A percentile compares a stretch with the other conserved stretches of the same genome.
These are phyloP conservation scores for Delphinapterus leucas DNA, from an alignment of 2,113 vertebrate species.

Conservation along the genomic window DNA sequence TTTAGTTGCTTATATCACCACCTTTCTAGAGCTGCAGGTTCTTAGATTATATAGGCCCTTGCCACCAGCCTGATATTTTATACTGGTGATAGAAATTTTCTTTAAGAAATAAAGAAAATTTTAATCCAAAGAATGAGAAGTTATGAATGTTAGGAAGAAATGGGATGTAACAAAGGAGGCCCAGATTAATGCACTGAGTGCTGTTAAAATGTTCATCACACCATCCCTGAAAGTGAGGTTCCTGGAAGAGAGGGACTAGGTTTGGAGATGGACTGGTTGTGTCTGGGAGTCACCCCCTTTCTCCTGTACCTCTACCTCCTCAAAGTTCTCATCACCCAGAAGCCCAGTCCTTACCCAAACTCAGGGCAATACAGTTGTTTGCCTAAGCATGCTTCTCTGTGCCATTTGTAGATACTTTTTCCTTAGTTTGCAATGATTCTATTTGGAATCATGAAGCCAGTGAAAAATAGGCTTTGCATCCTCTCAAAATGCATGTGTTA, in stretches of 20 bases:
- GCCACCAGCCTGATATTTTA: not conserved
- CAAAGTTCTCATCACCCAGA: not conserved
- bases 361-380: accelerated
- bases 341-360: not conserved
- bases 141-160: not conserved
- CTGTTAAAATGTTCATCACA: not conserved
- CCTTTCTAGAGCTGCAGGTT: not conserved
- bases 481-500: not conserved
- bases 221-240: not conserved
- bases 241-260: not conserved
- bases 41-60: not conserved
- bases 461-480: not conserved
- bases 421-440: not conserved
- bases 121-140: not conserved
- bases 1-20: not conserved
- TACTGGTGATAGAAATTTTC: not conserved
- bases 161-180: not conserved
- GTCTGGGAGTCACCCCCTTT: not conserved
- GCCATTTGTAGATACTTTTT: not conserved
- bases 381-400: accelerated
- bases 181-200: not conserved
- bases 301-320: not conserved
- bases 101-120: not conserved
- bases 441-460: not conserved
- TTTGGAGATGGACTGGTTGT: too few relatives aligned